Evolutionary conservation across 2,888 invertebrate genomes (phyloP), one percentile per base, ranked within the genome.

Genomic region (Cenopis cana): DNA sequence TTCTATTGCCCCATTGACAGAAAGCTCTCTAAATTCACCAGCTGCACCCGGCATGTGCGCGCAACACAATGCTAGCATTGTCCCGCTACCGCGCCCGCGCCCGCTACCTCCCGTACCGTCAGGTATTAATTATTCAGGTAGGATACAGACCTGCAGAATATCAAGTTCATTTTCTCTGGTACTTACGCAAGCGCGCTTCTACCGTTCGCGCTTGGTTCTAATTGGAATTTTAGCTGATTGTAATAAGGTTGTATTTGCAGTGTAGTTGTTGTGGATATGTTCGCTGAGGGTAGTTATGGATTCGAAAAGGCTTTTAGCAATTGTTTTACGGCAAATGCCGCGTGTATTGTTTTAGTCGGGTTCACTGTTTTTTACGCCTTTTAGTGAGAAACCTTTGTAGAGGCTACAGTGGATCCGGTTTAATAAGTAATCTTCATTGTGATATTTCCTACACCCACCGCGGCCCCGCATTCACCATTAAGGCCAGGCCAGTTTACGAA

Each of bases 81-180:
- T 60, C 24, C n/a, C 33, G 54, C 54, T 59, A 38, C 59, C 20
- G 50, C 36, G 29, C 10, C 49, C 54, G 46, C 49, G 29, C 36
- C 55, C 56, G 66, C 66, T 68, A 33, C 61, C 61, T 29, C 54
- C 24, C 60, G 29, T 24, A 12, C 10, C 33, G 36, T 33, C 33
- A 5, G 24, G 49, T 69, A 66, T 70, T 70, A 65, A 65, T 70
- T 70, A 70, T 70, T 20, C 54, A 70, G 12, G 24, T 68, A 60
- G 60, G 52, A 41, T 38, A 18, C 56, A 52, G 24, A 68, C 64
- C 64, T 52, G 52, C 18, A 57, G 64, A 57, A 70, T 65, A 65
- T 70, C 57, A 70, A 66, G 59, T 70, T 66, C 46, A 65, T 70
- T 70, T 60, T 36, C 10, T 36, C 36, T 36, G n/a, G 1, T 54